Evolutionary conservation across 2,113 vertebrate species (phyloP).

Genomic region (Sakesphorus luctuosus): DNA sequence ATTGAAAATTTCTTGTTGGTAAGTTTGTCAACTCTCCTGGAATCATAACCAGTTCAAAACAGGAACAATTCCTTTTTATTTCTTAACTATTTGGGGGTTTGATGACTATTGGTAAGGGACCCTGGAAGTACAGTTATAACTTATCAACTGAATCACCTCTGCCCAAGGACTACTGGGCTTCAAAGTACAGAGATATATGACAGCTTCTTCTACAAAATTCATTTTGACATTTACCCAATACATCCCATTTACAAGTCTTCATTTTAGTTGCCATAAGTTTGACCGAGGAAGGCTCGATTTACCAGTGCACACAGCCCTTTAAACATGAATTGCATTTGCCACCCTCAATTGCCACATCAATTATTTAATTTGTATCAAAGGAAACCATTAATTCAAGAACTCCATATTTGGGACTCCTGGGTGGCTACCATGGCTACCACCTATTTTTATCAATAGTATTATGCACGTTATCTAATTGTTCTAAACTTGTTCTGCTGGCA

Average conservation of each 20-base stretch:
- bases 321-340: background rate
- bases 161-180: background rate
- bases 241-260: background rate
- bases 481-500: conserved; percentile 30
- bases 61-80: background rate
- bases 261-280: background rate
- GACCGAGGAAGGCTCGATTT: background rate
- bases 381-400: background rate
- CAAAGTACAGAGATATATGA: background rate
- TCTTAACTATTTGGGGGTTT: background rate
- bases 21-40: background rate
- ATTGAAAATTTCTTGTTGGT: background rate
- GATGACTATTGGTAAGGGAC: background rate
- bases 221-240: background rate
- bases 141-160: background rate
- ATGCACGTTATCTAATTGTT: conserved; percentile 7
- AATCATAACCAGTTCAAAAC: background rate
- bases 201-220: background rate
- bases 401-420: background rate
- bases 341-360: background rate
- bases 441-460: conserved; percentile 28
- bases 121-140: background rate
- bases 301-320: background rate
- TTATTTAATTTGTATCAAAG: background rate
- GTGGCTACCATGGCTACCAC: conserved; percentile 44